phyloP scores from a whole-genome alignment of 2,797 vertebrate species.

The Schizopygopsis pylzovi region DNA sequence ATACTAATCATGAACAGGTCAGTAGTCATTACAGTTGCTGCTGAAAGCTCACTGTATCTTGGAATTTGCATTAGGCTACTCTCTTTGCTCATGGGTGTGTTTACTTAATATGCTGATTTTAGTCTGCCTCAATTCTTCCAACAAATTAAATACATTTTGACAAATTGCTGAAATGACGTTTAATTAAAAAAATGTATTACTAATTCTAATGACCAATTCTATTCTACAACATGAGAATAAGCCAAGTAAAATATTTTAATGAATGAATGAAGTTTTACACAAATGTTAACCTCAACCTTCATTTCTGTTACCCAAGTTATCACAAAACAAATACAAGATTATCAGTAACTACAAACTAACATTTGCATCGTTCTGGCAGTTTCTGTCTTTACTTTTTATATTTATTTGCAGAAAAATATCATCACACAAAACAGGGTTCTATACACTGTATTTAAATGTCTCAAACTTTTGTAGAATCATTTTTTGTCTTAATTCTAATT shows the following conservation, averaged over 20 bases:
- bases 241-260: neutral
- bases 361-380: neutral
- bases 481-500: neutral
- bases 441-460: neutral
- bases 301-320: neutral
- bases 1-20: conserved; percentile 27
- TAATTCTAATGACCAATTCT: neutral
- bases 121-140: neutral
- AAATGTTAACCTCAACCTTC: neutral
- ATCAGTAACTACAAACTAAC: neutral
- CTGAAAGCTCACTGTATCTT: conserved; percentile 16
- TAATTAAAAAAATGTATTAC: neutral
- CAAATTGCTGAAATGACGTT: neutral
- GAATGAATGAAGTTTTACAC: neutral
- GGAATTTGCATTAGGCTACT: conserved; percentile 21
- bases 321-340: neutral
- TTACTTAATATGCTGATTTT: neutral
- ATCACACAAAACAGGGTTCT: neutral
- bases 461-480: neutral
- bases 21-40: conserved; percentile 21
- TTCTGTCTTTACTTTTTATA: neutral
- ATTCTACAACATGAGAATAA: neutral
- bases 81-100: conserved; percentile 18
- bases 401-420: neutral
- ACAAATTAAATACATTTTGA: neutral